Evolutionary conservation across 1,140 invertebrate species (phyloP).

Genomic region (Trichomalopsis sarcophagae): DNA sequence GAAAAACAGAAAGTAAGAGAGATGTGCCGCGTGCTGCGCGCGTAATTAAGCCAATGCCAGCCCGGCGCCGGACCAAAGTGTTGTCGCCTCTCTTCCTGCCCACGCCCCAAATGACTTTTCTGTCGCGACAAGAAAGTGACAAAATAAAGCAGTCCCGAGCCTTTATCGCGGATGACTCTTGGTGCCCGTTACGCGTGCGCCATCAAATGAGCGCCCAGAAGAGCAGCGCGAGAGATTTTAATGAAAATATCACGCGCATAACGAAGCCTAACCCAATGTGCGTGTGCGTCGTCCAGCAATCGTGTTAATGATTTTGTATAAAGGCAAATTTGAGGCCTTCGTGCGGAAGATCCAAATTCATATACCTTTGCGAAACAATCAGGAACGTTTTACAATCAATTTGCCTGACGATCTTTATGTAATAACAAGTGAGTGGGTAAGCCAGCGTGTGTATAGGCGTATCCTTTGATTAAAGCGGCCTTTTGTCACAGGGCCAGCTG

Average conservation of each 20-base stretch:
- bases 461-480: constrained; percentile 33
- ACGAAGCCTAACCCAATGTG: too few species aligned
- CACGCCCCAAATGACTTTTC: neutral
- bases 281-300: too few species aligned
- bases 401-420: too few species aligned
- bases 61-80: neutral
- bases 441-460: neutral
- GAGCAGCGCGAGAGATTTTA: neutral
- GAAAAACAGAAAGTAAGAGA: neutral
- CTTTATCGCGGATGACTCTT: constrained; percentile 6
- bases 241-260: neutral
- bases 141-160: neutral
- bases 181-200: neutral
- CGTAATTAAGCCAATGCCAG: constrained; percentile 21
- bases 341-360: too few species aligned
- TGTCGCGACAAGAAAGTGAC: neutral
- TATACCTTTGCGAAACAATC: too few species aligned
- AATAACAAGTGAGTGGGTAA: neutral
- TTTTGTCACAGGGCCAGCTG: constrained; percentile 19
- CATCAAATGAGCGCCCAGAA: neutral
- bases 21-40: neutral
- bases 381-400: too few species aligned
- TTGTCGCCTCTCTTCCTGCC: neutral
- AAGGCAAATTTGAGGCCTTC: too few species aligned
- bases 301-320: too few species aligned